A percentile compares a stretch with the other conserved stretches of the same genome.
phyloP scores from a whole-genome alignment of 2,797 vertebrate genomes.

The Monodelphis domestica region DNA sequence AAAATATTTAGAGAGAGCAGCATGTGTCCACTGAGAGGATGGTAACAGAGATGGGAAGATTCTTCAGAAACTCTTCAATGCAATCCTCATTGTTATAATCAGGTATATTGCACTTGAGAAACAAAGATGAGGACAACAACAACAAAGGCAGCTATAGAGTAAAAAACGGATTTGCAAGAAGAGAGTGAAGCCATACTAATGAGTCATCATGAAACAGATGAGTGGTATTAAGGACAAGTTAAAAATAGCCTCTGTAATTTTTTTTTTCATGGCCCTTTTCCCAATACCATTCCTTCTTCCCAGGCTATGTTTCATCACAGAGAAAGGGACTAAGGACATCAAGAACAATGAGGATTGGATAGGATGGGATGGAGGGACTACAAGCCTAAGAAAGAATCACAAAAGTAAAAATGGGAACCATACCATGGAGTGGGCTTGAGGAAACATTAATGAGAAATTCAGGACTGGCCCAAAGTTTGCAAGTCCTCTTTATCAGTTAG shows the following conservation, averaged over 20 bases:
- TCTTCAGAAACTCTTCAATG: not conserved
- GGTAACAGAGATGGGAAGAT: not conserved
- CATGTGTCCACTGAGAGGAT: not conserved
- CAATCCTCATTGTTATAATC: slow-evolving; percentile 15
- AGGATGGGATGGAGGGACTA: not conserved
- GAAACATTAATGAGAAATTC: not conserved
- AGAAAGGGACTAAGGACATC: not conserved
- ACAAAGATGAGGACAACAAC: not conserved
- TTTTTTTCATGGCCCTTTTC: not conserved
- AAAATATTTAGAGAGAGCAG: slow-evolving; percentile 42
- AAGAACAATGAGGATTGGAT: not conserved
- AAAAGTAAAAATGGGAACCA: not conserved
- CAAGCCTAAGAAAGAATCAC: not conserved
- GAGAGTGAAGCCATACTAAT: slow-evolving; percentile 42
- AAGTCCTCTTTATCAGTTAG: not conserved
- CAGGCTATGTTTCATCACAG: not conserved
- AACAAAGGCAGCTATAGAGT: not conserved
- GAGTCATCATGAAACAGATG: slow-evolving; percentile 62
- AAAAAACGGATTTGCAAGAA: slow-evolving; percentile 59
- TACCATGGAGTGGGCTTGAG: not conserved
- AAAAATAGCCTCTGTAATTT: slow-evolving; percentile 71
- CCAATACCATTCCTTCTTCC: not conserved
- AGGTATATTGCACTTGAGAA: slow-evolving; percentile 43
- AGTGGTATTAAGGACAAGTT: slow-evolving; percentile 52
- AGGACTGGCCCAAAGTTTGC: not conserved